phyloP scores from a whole-genome alignment of 2,888 invertebrate genomes.

The Nysson spinosus region DNA sequence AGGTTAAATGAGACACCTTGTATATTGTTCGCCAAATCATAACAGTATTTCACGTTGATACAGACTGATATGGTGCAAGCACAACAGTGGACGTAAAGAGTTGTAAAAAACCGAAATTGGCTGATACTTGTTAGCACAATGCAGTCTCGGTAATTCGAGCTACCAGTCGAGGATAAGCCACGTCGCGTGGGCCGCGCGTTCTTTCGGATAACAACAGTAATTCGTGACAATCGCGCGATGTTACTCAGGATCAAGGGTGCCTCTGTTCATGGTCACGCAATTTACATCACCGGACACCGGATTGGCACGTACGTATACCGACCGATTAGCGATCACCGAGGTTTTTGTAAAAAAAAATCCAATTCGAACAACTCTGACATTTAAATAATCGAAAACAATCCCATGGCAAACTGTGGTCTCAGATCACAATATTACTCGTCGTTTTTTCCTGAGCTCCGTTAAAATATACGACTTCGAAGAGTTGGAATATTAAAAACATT shows the following conservation, averaged over 20 bases:
- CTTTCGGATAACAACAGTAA: conserved; percentile 37
- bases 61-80: too few relatives aligned
- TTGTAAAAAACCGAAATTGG: conserved; percentile 23
- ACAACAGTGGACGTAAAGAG: too few relatives aligned
- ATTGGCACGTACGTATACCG: conserved; percentile 28
- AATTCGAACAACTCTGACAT: not conserved
- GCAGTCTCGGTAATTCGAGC: conserved; percentile 29
- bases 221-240: conserved; percentile 45
- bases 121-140: conserved; percentile 18
- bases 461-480: too few relatives aligned
- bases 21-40: too few relatives aligned
- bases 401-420: too few relatives aligned
- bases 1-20: too few relatives aligned
- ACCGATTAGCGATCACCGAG: not conserved
- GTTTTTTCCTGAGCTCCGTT: too few relatives aligned
- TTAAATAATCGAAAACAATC: too few relatives aligned
- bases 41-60: too few relatives aligned
- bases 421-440: too few relatives aligned
- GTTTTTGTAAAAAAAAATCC: not conserved
- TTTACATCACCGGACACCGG: conserved; percentile 5
- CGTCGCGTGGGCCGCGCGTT: conserved; percentile 27
- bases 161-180: conserved; percentile 17
- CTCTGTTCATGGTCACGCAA: conserved; percentile 36
- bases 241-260: conserved; percentile 30
- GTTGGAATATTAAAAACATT: too few relatives aligned